Percentiles rank a stretch among this genome's conserved stretches.
Conservation (phyloP, 2,113 vertebrate species). For the Podocnemis expansa region DNA sequence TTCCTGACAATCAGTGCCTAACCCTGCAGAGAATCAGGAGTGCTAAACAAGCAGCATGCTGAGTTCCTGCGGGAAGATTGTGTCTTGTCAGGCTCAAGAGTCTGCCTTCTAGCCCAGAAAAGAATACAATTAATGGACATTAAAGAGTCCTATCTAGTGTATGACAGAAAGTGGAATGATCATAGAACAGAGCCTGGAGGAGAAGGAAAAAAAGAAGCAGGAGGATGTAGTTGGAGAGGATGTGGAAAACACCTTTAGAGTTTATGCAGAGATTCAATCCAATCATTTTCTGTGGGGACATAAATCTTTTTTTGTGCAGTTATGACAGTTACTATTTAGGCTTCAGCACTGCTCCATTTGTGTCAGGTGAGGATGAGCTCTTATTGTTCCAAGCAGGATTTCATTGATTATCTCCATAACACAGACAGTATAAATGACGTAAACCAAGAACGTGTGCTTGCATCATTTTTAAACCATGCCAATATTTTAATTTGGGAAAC, state of each 20-base stretch:
- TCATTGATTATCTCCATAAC: neutral
- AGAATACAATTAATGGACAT: neutral
- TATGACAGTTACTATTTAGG: neutral
- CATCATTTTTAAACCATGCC: neutral
- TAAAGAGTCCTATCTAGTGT: neutral
- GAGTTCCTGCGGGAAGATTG: neutral
- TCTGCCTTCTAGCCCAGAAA: neutral
- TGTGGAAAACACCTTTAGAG: neutral
- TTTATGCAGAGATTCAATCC: neutral
- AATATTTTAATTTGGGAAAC: neutral
- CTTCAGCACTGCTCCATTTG: neutral
- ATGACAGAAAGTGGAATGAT: neutral
- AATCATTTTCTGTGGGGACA: neutral
- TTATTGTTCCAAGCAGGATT: neutral
- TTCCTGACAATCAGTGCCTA: neutral
- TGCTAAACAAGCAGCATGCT: rapidly evolving
- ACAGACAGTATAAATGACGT: neutral
- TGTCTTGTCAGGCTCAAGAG: rapidly evolving
- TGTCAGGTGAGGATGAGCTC: neutral
- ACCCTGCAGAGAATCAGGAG: neutral
- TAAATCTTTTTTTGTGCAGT: neutral
- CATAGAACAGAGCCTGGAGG: neutral
- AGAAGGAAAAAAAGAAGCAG: neutral
- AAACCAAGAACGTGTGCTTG: neutral
- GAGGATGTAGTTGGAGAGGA: neutral